Evolutionary conservation across 1,140 invertebrate species (phyloP).

Genomic region (Cotesia chilonis): DNA sequence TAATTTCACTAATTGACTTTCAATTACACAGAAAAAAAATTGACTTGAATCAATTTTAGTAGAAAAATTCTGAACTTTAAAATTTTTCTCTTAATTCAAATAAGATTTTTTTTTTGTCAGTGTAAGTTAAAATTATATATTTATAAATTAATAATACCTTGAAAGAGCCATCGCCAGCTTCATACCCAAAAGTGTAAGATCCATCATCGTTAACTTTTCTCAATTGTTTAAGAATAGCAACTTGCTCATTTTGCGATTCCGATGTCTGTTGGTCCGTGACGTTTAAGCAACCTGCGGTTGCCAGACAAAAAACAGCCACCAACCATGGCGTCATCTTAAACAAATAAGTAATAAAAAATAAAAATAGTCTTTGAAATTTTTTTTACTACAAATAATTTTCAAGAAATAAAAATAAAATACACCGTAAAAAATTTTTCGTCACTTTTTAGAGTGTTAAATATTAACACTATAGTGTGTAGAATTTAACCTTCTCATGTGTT

Average conservation of each 20-base stretch:
- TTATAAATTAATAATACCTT: constrained; percentile 63
- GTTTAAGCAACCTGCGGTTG: constrained; percentile 59
- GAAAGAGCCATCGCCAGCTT: constrained; percentile 84
- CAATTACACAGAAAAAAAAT: too few species aligned
- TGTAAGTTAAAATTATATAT: too few species aligned
- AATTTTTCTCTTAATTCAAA: too few species aligned
- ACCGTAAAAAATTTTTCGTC: too few species aligned
- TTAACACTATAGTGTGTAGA: too few species aligned
- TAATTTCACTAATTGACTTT: too few species aligned
- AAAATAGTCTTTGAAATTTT: constrained; percentile 7
- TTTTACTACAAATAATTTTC: background rate
- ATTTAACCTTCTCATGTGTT: too few species aligned
- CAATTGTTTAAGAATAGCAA: constrained; percentile 78
- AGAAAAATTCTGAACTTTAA: too few species aligned
- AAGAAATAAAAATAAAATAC: too few species aligned
- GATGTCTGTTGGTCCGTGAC: constrained; percentile 63
- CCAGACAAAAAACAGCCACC: constrained; percentile 62
- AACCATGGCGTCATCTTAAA: constrained; percentile 65
- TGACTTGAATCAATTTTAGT: too few species aligned
- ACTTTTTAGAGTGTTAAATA: too few species aligned
- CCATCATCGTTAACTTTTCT: constrained; percentile 84
- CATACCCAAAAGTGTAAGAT: constrained; percentile 85
- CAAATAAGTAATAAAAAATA: constrained; percentile 18
- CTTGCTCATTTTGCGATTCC: constrained; percentile 63
- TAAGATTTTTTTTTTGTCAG: too few species aligned